Conservation (phyloP, 2,797 vertebrate genomes). For the Poecilia velifera region DNA sequence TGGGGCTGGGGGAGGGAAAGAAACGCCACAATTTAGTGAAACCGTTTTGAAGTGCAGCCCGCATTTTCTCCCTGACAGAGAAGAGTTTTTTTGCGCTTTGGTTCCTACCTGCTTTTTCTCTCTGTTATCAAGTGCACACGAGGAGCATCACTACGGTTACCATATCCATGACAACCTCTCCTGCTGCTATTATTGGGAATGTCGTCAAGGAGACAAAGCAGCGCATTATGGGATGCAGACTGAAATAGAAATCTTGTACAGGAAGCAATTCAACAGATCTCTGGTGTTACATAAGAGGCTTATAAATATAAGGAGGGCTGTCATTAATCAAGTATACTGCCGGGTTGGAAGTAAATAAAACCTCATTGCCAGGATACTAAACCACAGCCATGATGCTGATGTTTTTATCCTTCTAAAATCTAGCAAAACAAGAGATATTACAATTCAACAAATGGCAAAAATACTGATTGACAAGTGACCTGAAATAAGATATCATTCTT, state of each 20-base stretch:
- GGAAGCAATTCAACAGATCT: conserved; percentile 67
- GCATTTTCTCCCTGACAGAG: conserved; percentile 34
- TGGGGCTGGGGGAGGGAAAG: no score
- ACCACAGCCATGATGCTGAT: conserved; percentile 16
- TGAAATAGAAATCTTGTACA: conserved; percentile 72
- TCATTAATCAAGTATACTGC: conserved; percentile 10
- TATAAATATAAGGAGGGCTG: conserved; percentile 39
- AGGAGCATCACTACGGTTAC: conserved; percentile 82
- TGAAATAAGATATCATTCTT: background rate
- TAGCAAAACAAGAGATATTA: background rate
- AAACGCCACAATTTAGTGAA: background rate
- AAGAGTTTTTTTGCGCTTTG: conserved; percentile 47
- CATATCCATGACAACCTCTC: conserved; percentile 85
- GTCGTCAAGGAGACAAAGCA: conserved; percentile 75
- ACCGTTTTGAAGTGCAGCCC: conserved; percentile 23
- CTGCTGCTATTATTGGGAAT: conserved; percentile 75
- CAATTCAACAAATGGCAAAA: background rate
- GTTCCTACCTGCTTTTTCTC: conserved; percentile 60
- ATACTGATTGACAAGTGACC: background rate
- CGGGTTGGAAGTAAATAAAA: conserved; percentile 19
- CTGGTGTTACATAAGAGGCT: conserved; percentile 69
- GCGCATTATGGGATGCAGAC: conserved; percentile 75
- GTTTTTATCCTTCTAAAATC: conserved; percentile 7
- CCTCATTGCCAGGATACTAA: conserved; percentile 8
- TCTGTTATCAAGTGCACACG: conserved; percentile 73